Evolutionary conservation across 2,888 invertebrate genomes (phyloP), one percentile per base, ranked within the genome.

Genomic region (Augochlorella aurata): DNA sequence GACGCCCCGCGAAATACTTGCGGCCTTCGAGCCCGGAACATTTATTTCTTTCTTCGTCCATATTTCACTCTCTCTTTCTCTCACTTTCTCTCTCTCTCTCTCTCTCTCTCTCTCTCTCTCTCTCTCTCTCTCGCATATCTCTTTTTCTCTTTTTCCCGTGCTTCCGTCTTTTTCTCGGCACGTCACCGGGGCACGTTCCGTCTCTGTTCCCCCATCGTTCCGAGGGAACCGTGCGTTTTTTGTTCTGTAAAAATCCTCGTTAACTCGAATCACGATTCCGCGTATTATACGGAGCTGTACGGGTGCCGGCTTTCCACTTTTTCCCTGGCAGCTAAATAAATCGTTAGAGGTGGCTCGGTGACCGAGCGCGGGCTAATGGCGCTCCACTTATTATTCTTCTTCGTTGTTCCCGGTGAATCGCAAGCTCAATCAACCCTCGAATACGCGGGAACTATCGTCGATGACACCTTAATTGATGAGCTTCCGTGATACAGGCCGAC

Each of bases 241-340:
- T 83, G 58, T 81, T 72, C 76, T 76, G 81, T 61, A 74, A 77
- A 89, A 87, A 85, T 82, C 82, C 82, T 87, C 80, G 85, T 87
- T 85, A 85, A 72, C 69, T 68, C 76, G 76, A 85, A 85, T 83
- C 84, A 71, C 73, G 77, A 71, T 67, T 65, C 61, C 74, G 77
- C 77, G 61, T 58, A 78, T 76, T 75, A 81, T 52, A 75, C 50
- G 71, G 1, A 12, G n/a, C 61, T n/a, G 67, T 24, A 4, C 49
- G 47, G 65, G 80, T 8, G 66, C 12, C 71, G 84, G 71, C 71
- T 77, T 79, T 79, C 71, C 79, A 68, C 77, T 81, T 83, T 81
- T 83, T 76, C 71, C 66, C 74, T 65, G 75, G 73, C 63, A 38
- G 73, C 77, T 85, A 85, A 85, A 85, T 82, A 85, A 85, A 85